Evolutionary conservation across 2,888 invertebrate genomes (phyloP), one percentile per base, ranked within the genome.

Genomic region (Metopia argyrocephala): DNA sequence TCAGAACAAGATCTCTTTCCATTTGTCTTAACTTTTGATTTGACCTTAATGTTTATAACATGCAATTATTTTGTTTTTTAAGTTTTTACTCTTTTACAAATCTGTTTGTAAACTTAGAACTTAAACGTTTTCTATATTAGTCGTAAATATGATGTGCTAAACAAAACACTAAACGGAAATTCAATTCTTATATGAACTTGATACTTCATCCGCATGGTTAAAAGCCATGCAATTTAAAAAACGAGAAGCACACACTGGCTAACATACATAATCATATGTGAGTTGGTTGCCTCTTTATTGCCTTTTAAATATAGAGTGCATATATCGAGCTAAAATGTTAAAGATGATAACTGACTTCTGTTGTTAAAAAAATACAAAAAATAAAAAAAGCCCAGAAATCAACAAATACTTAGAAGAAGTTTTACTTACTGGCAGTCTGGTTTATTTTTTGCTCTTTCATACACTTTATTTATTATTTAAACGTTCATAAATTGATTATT

Each of bases 141-240:
- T 69, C 79, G 82, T 59, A 61, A 68, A 62, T 64, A 66, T 57
- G 50, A 76, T 76, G 82, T 70, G 76, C 69, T 61, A 79, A 82
- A 73, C 54, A 66, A 79, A 74, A 76, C 79, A 74, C 69, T 74
- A 74, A 80, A 76, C 73, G 76, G 76, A 80, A 74, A 80, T 74
- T 69, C 73, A 80, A 80, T 80, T 57, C 68, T 76, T 66, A 62
- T 65, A 71, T 65, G 61, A 81, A 78, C 74, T 74, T 76, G 74
- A 78, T 65, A 70, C 48, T 59, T 70, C 38, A 38, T 12, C 65
- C 70, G 38, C 28, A 23, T 52, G 27, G 25, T 71, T 56, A 52
- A 59, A 48, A 78, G 65, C 59, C 54, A 78, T 85, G 82, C 52
- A 62, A 73, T n/a, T 27, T 23, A 38, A 2, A 4, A 38, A 38